These are phyloP conservation scores for Conger conger DNA, from an alignment of 2,113 vertebrate species.

Conservation along the genomic window DNA sequence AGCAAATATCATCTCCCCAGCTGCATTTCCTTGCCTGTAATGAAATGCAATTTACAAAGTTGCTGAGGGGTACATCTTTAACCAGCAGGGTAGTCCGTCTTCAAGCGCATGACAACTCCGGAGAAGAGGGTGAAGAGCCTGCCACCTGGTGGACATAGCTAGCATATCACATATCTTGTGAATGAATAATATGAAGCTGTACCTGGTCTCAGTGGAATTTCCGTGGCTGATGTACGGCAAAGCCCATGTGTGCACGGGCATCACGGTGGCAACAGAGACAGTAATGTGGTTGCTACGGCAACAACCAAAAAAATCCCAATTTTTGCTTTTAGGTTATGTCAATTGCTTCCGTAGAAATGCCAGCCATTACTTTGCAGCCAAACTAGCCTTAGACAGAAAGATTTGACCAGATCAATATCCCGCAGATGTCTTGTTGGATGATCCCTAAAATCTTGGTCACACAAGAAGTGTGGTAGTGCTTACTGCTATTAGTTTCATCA, in stretches of 20 bases:
- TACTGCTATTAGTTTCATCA: not conserved
- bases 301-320: not conserved
- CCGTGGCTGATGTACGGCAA: not conserved
- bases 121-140: constrained; percentile 11
- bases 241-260: not conserved
- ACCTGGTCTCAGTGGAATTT: not conserved
- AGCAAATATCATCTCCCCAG: constrained; percentile 17
- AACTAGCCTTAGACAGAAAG: not conserved
- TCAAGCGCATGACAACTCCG: not conserved
- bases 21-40: constrained; percentile 1
- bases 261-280: not conserved
- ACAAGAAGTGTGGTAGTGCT: not conserved
- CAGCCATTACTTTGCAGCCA: not conserved
- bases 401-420: not conserved
- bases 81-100: constrained; percentile 4
- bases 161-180: constrained; percentile 19
- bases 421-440: not conserved
- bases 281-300: not conserved
- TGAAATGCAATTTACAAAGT: constrained; percentile 16
- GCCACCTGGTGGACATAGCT: constrained; percentile 50
- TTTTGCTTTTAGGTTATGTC: not conserved
- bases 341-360: not conserved
- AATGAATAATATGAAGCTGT: not conserved
- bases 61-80: constrained; percentile 12
- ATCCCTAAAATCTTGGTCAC: not conserved